These are phyloP conservation scores for Centroberyx gerrardi DNA, from an alignment of 2,797 vertebrate species.

Conservation along the genomic window DNA sequence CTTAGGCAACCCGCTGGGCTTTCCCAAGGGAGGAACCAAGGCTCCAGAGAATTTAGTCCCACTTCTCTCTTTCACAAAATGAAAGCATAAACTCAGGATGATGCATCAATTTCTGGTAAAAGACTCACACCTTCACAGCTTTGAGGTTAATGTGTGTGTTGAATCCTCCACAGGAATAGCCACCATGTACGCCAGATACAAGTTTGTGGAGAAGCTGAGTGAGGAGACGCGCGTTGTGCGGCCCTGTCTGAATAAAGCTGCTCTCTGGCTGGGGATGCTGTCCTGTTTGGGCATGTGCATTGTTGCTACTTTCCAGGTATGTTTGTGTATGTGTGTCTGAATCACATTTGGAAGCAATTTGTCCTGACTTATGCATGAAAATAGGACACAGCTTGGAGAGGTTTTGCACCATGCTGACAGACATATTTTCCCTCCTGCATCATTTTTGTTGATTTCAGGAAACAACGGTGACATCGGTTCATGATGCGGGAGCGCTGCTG, in stretches of 20 bases:
- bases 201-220: slow-evolving; percentile 89
- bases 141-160: background rate
- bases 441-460: slow-evolving; percentile 84
- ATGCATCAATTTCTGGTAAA: background rate
- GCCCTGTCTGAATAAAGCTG: slow-evolving; percentile 80
- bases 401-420: background rate
- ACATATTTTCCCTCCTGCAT: background rate
- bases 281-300: slow-evolving; percentile 93
- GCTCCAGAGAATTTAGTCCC: slow-evolving; percentile 12
- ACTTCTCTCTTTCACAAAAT: slow-evolving; percentile 75
- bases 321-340: background rate
- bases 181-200: slow-evolving; percentile 93
- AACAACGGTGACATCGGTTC: slow-evolving; percentile 82
- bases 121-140: background rate
- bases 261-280: slow-evolving; percentile 84
- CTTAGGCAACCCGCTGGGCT: slow-evolving; percentile 29
- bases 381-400: background rate
- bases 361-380: background rate
- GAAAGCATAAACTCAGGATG: slow-evolving; percentile 58
- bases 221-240: slow-evolving; percentile 63
- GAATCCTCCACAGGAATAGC: slow-evolving; percentile 81
- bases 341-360: background rate
- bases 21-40: slow-evolving; percentile 38
- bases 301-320: slow-evolving; percentile 96
- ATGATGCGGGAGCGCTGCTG: slow-evolving; percentile 90